Percentiles rank a stretch among this genome's conserved stretches.
Evolutionary conservation across 37 sponge, comb jelly and placozoan species (phyloP).

Genomic region (Mnemiopsis leidyi): DNA sequence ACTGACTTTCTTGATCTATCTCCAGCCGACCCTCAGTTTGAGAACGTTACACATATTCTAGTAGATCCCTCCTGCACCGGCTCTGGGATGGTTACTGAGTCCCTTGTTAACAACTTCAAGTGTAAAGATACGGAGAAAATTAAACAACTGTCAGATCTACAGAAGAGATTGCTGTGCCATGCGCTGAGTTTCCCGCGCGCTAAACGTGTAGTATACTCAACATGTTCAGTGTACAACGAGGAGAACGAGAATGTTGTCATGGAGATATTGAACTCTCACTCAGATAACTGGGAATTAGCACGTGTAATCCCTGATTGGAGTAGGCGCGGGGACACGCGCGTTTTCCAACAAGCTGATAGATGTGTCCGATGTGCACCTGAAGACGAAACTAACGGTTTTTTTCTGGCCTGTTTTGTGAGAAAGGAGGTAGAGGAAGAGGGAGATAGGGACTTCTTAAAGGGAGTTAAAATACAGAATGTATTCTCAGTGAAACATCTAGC

Average conservation of each 20-base stretch:
- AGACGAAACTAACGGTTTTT: slow-evolving; percentile 85
- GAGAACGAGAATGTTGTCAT: slow-evolving; percentile 90
- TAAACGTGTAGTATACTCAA: slow-evolving; percentile 87
- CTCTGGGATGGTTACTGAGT: slow-evolving; percentile 76
- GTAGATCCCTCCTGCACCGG: slow-evolving; percentile 98
- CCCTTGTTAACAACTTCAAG: background rate
- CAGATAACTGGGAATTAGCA: slow-evolving; percentile 68
- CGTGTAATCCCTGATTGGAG: slow-evolving; percentile 77
- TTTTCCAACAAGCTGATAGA: background rate
- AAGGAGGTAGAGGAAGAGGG: background rate
- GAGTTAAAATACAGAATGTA: slow-evolving; percentile 13
- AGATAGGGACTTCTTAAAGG: background rate
- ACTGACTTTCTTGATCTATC: slow-evolving; percentile 11
- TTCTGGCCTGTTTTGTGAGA: slow-evolving; percentile 83
- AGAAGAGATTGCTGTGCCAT: slow-evolving; percentile 76
- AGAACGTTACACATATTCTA: slow-evolving; percentile 80
- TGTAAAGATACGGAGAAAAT: slow-evolving; percentile 66
- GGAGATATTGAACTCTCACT: slow-evolving; percentile 68
- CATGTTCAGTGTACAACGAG: slow-evolving; percentile 87
- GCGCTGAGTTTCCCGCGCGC: slow-evolving; percentile 88
- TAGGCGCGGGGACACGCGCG: slow-evolving; percentile 69
- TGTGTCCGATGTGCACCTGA: slow-evolving; percentile 66
- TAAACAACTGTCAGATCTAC: slow-evolving; percentile 72
- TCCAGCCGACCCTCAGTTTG: background rate
- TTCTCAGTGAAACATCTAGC: slow-evolving; percentile 10